phyloP scores from a whole-genome alignment of 2,113 vertebrate species.

The Lonchura striata region DNA sequence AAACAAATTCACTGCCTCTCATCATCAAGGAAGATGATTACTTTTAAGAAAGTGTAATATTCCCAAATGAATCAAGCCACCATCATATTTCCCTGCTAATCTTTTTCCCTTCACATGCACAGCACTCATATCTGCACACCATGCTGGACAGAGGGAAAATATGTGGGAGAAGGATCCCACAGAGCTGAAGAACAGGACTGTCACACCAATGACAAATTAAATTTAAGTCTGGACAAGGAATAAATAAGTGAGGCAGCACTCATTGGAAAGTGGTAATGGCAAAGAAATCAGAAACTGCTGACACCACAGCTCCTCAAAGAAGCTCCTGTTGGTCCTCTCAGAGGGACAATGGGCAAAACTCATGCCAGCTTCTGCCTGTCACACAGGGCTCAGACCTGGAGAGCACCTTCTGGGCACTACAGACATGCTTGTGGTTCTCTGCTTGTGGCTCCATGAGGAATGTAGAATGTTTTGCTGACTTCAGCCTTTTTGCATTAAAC shows the following conservation, averaged over 20 bases:
- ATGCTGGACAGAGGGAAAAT: background rate
- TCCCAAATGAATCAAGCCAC: background rate
- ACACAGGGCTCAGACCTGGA: background rate
- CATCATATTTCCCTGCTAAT: background rate
- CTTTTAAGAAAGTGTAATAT: background rate
- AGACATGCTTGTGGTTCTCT: background rate
- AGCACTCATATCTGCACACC: background rate
- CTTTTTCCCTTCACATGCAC: background rate
- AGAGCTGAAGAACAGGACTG: background rate
- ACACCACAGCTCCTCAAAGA: background rate
- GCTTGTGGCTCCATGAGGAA: background rate
- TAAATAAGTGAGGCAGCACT: background rate
- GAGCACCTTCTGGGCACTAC: background rate
- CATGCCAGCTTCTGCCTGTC: background rate
- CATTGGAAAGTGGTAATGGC: background rate
- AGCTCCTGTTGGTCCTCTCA: background rate
- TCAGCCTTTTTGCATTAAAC: background rate
- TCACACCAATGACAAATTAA: background rate
- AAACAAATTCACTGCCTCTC: background rate
- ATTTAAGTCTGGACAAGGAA: background rate
- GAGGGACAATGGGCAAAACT: background rate
- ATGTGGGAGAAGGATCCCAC: fast-evolving
- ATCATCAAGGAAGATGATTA: background rate
- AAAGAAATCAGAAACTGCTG: background rate
- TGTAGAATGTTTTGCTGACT: background rate